phyloP scores from a whole-genome alignment of 1,140 invertebrate species.

The Drosophila rhopaloa region DNA sequence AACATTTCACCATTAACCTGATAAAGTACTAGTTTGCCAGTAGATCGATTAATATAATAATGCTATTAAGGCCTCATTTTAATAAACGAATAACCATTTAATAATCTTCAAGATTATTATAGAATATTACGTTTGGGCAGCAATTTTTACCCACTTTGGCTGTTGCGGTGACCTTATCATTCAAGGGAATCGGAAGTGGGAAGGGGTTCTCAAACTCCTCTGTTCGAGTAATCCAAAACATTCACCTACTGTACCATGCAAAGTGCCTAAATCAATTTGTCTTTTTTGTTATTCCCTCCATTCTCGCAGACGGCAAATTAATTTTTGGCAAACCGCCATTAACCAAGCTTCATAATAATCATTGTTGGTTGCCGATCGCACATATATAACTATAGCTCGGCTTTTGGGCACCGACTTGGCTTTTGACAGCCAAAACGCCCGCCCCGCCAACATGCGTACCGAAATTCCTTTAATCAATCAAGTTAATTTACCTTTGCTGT shows the following conservation, averaged over 20 bases:
- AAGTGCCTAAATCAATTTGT: slow-evolving; percentile 23
- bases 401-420: slow-evolving; percentile 6
- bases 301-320: slow-evolving; percentile 25
- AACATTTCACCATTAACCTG: background rate
- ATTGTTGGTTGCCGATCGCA: slow-evolving; percentile 4
- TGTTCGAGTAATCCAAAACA: background rate
- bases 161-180: background rate
- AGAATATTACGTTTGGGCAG: background rate
- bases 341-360: slow-evolving; percentile 40
- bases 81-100: background rate
- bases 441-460: slow-evolving; percentile 28
- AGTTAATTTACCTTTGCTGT: slow-evolving; percentile 68
- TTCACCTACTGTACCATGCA: background rate
- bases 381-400: background rate
- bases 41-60: background rate
- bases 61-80: background rate
- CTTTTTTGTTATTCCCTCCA: background rate
- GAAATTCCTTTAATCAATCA: slow-evolving; percentile 75
- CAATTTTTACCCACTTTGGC: background rate
- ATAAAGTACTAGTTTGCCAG: background rate
- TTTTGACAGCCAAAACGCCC: slow-evolving; percentile 16
- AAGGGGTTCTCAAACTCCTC: background rate
- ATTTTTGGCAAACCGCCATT: slow-evolving; percentile 58
- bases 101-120: background rate
- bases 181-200: slow-evolving; percentile 4